Evolutionary conservation across 2,113 vertebrate genomes (phyloP).

Genomic region (Mormyrus lacerda): DNA sequence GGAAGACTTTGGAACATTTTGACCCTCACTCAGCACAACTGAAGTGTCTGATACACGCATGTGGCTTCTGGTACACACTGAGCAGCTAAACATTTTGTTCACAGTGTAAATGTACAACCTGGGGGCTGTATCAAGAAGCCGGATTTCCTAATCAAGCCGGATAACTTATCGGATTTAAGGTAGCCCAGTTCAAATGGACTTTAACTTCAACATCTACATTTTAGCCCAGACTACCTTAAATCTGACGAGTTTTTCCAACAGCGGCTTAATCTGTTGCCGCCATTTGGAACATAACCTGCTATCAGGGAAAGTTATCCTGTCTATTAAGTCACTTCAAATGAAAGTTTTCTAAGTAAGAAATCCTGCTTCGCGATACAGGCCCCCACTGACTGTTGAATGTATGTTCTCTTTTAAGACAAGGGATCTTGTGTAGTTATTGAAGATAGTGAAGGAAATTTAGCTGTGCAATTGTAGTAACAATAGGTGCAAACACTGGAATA

Average conservation of each 20-base stretch:
- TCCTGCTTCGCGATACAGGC: not conserved
- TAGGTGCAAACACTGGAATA: not conserved
- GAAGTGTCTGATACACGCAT: not conserved
- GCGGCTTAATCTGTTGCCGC: not conserved
- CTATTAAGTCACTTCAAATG: not conserved
- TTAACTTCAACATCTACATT: not conserved
- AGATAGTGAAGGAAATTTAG: not conserved
- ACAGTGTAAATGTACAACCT: not conserved
- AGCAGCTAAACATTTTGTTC: not conserved
- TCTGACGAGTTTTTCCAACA: not conserved
- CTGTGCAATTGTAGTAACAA: not conserved
- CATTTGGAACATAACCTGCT: not conserved
- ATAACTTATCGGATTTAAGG: not conserved
- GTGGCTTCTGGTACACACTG: not conserved
- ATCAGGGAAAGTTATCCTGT: not conserved
- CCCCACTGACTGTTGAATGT: not conserved
- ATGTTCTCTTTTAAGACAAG: not conserved
- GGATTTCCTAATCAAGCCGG: not conserved
- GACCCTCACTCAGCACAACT: not conserved
- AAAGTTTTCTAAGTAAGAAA: not conserved
- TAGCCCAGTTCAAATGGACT: not conserved
- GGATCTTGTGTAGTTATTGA: not conserved
- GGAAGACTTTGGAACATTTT: not conserved
- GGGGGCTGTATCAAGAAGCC: not conserved
- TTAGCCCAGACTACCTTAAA: not conserved